Evolutionary conservation across 1,140 invertebrate genomes (phyloP), one percentile per base, ranked within the genome.

Genomic region (Mamestra configurata): DNA sequence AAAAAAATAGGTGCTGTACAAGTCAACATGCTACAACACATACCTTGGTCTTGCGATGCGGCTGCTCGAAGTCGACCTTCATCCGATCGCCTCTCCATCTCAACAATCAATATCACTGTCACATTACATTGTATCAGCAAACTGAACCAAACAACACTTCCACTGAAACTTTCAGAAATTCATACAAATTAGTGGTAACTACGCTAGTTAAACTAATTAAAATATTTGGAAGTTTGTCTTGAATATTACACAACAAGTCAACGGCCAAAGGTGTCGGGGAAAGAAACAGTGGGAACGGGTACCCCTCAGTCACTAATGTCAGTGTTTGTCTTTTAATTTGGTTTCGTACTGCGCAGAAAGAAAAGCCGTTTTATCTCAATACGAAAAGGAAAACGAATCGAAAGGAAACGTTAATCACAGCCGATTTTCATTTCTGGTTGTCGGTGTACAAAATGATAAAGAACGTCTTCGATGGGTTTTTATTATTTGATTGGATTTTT

Each of bases 81-180:
- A 51, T 91, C 90, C 35, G 72, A 59, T 68, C 90, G 84, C 46
- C 85, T 90, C 86, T 91, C 90, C 90, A 91, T 91, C 71, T 87
- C 86, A 87, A 79, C 86, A 89, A 79, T 80, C 80, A 73, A 86
- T 86, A 81, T 71, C 77, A 81, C 77, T 78, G 22, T 24, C 84
- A 88, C 82, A 78, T 89, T 86, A 89, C 88, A 89, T 90, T 70
- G 70, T 79, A 46, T 77, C 72, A 35, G 49, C 68, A 40, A 10
- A 61, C 57, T 46, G 1, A 40, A 53, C 31, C n/a, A 13, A 61
- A 55, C 5, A 55, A 57, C 70, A 57, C 70, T 57, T 73, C n/a
- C 31, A 64, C 75, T 35, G 46, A 51, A 68, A 76, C 57, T 31
- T 40, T 22, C n/a, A 18, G 18, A 68, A 7, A 6, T 51, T 53